Percentiles rank a stretch among this genome's conserved stretches.
Conservation (phyloP, 1,140 invertebrate species). For the Leguminivora glycinivorella region DNA sequence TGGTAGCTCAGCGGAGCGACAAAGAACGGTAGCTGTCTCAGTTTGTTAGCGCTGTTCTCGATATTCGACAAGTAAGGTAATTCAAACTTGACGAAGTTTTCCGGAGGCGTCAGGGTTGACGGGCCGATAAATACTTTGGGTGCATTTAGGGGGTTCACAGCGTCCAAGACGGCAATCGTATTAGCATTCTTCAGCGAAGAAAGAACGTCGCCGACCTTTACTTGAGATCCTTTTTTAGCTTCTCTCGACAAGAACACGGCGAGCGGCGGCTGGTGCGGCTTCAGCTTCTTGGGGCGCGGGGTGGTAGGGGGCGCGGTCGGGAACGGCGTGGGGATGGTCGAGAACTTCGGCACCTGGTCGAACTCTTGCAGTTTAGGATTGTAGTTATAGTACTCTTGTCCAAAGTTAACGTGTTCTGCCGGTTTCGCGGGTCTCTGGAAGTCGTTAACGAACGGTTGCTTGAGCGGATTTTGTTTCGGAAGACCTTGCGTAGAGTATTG, state of each 20-base stretch:
- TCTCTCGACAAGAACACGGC: conserved; percentile 86
- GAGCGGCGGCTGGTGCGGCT: conserved; percentile 89
- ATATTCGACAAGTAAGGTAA: conserved; percentile 89
- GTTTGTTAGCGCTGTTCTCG: conserved; percentile 85
- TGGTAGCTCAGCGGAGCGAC: conserved; percentile 91
- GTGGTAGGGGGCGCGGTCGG: conserved; percentile 72
- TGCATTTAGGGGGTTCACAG: conserved; percentile 80
- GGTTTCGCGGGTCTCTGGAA: conserved; percentile 48
- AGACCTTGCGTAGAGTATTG: conserved; percentile 58
- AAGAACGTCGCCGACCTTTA: conserved; percentile 85
- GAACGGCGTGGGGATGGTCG: conserved; percentile 68
- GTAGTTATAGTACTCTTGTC: conserved; percentile 53
- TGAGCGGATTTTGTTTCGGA: conserved; percentile 51
- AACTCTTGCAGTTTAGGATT: conserved; percentile 54
- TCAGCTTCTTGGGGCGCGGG: conserved; percentile 79
- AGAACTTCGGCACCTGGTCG: conserved; percentile 57
- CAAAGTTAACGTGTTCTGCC: conserved; percentile 44
- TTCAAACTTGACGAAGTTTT: conserved; percentile 88
- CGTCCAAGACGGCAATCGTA: conserved; percentile 87
- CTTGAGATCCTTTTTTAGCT: conserved; percentile 68
- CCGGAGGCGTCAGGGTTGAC: conserved; percentile 83
- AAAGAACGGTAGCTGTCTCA: conserved; percentile 88
- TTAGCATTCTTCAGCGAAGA: conserved; percentile 83
- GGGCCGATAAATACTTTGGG: conserved; percentile 91
- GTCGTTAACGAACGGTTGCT: conserved; percentile 57